Evolutionary conservation across 1,140 invertebrate species (phyloP).

Genomic region (Dinothrombium tinctorium): DNA sequence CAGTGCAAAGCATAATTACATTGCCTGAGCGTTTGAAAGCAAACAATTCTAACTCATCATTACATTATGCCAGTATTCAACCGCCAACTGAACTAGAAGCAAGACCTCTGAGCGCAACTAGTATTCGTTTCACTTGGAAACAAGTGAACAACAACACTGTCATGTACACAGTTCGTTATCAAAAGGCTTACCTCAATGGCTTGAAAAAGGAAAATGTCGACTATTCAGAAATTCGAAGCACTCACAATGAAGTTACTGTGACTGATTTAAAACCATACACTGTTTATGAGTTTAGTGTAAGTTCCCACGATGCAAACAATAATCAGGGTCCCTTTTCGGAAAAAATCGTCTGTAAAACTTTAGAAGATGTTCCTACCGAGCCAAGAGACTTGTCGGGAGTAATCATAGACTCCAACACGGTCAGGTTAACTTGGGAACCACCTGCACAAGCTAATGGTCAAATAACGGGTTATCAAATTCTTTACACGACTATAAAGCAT

Average conservation of each 20-base stretch:
- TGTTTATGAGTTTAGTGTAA: constrained; percentile 88
- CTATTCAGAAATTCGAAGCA: constrained; percentile 69
- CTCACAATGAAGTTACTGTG: constrained; percentile 72
- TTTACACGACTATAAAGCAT: constrained; percentile 60
- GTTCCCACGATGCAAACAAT: constrained; percentile 60
- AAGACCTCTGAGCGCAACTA: constrained; percentile 52
- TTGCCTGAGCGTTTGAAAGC: no score
- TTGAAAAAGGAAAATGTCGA: constrained; percentile 49
- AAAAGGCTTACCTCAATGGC: constrained; percentile 30
- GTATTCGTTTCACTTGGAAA: constrained; percentile 83
- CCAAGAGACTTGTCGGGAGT: no score
- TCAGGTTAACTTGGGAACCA: constrained; percentile 66
- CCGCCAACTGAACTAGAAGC: constrained; percentile 80
- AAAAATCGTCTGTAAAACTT: no score
- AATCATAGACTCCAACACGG: constrained; percentile 34
- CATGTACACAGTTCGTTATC: constrained; percentile 57
- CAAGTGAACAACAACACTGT: constrained; percentile 65
- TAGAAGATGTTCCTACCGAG: no score
- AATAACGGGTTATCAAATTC: constrained; percentile 70
- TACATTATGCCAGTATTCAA: constrained; percentile 38
- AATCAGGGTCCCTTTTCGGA: constrained; percentile 35
- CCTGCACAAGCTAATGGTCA: constrained; percentile 64
- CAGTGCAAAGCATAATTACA: constrained; percentile 77
- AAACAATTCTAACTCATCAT: constrained; percentile 18
- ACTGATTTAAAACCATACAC: constrained; percentile 78